These are phyloP conservation scores for Uromys caudimaculatus DNA, from an alignment of 2,797 vertebrate genomes.

Conservation along the genomic window DNA sequence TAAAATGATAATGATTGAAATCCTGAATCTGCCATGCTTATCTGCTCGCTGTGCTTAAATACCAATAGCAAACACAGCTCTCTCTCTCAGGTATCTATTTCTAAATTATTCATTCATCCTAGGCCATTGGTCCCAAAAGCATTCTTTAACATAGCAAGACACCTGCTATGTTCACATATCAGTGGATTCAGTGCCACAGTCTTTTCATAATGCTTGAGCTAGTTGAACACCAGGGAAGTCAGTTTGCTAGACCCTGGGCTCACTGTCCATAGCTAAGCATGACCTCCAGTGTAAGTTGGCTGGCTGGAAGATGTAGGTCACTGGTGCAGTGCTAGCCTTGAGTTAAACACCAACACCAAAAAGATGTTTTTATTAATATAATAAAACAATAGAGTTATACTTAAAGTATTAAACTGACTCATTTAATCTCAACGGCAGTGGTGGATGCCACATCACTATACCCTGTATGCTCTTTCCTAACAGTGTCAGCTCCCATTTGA, in stretches of 20 bases:
- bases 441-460: not conserved
- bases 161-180: too few relatives aligned
- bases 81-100: constrained; percentile 47
- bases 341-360: not conserved
- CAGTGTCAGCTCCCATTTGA: not conserved
- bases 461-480: not conserved
- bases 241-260: not conserved
- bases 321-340: not conserved
- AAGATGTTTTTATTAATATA: not conserved
- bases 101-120: not conserved
- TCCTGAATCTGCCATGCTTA: not conserved
- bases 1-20: not conserved
- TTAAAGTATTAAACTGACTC: not conserved
- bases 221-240: not conserved
- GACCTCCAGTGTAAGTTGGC: not conserved
- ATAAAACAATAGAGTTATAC: not conserved
- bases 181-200: not conserved
- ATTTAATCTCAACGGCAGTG: not conserved
- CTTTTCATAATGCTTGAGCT: not conserved
- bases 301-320: not conserved
- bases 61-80: not conserved
- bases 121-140: not conserved
- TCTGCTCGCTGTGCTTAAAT: not conserved
- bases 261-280: not conserved
- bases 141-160: not conserved